Evolutionary conservation across 2,797 vertebrate species (phyloP).

Genomic region (Hirundo rustica): DNA sequence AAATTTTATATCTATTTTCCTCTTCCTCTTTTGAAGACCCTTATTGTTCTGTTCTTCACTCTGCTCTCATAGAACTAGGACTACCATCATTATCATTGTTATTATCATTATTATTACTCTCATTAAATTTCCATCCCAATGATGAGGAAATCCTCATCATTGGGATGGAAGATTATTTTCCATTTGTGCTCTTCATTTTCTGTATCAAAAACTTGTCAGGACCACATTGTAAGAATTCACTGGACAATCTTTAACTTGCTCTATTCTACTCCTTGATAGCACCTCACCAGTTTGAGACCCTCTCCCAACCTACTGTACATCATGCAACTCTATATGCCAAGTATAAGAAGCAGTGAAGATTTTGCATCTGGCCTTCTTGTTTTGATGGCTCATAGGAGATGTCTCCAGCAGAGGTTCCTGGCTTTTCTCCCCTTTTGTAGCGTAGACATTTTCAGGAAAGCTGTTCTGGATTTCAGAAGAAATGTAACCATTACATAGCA

Average conservation of each 20-base stretch:
- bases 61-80: neutral
- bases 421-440: neutral
- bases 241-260: neutral
- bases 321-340: neutral
- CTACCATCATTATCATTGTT: neutral
- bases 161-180: neutral
- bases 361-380: neutral
- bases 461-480: neutral
- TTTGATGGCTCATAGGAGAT: neutral
- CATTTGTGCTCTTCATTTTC: neutral
- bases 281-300: neutral
- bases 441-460: neutral
- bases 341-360: neutral
- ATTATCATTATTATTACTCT: neutral
- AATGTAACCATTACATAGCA: neutral
- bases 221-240: neutral
- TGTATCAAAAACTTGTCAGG: neutral
- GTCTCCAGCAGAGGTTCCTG: neutral
- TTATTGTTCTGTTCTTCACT: neutral
- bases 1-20: neutral
- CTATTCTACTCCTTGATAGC: neutral
- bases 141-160: neutral
- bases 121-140: neutral
- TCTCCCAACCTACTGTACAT: neutral
- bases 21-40: neutral